Evolutionary conservation across 1,140 invertebrate species (phyloP), one percentile per base, ranked within the genome.

Genomic region (Neodiprion fabricii): DNA sequence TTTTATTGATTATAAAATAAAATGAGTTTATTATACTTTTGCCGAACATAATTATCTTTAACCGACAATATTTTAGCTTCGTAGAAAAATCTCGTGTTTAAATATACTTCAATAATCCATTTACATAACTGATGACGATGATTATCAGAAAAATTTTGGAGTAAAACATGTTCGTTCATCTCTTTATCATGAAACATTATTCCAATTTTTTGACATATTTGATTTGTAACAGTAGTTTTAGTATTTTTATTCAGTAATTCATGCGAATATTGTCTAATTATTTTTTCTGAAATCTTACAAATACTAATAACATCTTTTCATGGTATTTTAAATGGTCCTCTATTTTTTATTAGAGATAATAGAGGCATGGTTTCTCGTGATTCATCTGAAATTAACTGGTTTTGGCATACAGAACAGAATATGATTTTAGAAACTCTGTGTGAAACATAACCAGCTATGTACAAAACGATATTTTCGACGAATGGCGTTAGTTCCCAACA

Each of bases 251-350:
- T 70, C 49, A 70, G 47, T 70, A 70, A 70, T n/a, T 40, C 68
- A 70, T 70, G 68, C 40, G 23, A 70, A 70, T 40, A 70, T 70
- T 70, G 68, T 40, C 68, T 40, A 23, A 70, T 70, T 48, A 70
- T 70, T 70, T 48, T 70, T 70, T 70, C 68, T 11, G 68, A 70
- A 70, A 40, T 21, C 49, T 70, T 70, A n/a, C 68, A 70, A 70
- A 70, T 70, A 40, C 40, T 48, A n/a, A 14, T n/a, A 48, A 23
- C 23, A 70, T 70, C 68, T 28, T 28, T 70, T 40, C 40, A 70
- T 70, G 23, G 68, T 48, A 40, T 40, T 40, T 48, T 48, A 70
- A 70, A 70, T 48, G 68, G 68, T 48, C 68, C 68, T 70, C 68
- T 70, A 70, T 40, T 70, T 70, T 70, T 70, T 70, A 70, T 70